phyloP scores from a whole-genome alignment of 2,797 vertebrate species.

The Emydoidea blandingii region DNA sequence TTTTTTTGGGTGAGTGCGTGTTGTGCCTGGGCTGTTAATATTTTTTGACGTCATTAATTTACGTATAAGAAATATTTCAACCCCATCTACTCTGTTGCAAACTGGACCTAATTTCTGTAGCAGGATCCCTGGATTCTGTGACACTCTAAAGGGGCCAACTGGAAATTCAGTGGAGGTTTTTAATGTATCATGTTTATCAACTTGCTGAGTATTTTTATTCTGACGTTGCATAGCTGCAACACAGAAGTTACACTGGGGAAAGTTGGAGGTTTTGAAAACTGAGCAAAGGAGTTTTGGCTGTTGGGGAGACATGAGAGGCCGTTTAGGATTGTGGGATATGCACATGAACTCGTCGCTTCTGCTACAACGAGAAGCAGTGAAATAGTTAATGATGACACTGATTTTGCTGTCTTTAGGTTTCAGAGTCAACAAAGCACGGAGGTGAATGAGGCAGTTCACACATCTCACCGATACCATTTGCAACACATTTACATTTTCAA shows the following conservation, averaged over 20 bases:
- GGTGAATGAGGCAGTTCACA: neutral
- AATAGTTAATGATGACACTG: neutral
- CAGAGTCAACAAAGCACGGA: neutral
- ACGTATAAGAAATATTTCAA: slow-evolving; percentile 41
- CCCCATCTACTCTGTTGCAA: slow-evolving; percentile 28
- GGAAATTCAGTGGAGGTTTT: neutral
- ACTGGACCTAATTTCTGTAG: neutral
- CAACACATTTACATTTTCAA: neutral
- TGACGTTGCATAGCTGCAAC: neutral
- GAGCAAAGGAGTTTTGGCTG: slow-evolving; percentile 1
- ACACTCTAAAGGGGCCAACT: neutral
- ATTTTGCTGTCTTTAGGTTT: neutral
- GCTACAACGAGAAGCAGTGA: neutral
- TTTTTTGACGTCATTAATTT: slow-evolving; percentile 64
- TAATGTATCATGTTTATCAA: neutral
- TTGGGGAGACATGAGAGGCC: neutral
- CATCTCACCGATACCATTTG: neutral
- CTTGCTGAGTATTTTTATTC: neutral
- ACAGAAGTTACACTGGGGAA: neutral
- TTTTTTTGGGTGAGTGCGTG: slow-evolving; percentile 57
- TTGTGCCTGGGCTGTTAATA: slow-evolving; percentile 64
- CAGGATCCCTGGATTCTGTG: slow-evolving; percentile 3
- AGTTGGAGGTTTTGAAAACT: accelerated
- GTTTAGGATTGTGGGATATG: neutral
- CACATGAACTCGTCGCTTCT: neutral